Conservation (phyloP, 2,888 invertebrate genomes). For the Chromoteleia sp. region DNA sequence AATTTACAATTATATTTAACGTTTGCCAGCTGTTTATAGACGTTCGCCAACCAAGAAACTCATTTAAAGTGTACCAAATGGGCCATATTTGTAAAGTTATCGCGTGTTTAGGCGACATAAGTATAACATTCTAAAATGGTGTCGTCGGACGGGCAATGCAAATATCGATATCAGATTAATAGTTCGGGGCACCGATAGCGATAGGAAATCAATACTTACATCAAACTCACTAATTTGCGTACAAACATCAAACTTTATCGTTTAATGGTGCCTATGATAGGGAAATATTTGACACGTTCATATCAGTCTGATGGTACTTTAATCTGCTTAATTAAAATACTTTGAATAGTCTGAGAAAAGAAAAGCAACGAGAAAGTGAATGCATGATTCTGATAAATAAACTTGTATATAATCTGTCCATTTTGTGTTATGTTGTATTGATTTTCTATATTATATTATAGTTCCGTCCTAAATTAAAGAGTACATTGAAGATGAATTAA, state of each 20-base stretch:
- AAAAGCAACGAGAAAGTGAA: not conserved
- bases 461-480: not conserved
- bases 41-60: constrained; percentile 27
- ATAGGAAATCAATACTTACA: constrained; percentile 50
- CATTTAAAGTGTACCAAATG: constrained; percentile 22
- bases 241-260: constrained; percentile 46
- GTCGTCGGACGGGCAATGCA: constrained; percentile 3
- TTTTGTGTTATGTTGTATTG: not conserved
- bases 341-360: not conserved
- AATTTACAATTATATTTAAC: constrained; percentile 30
- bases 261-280: constrained; percentile 36
- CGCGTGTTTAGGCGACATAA: constrained; percentile 18
- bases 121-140: constrained; percentile 32
- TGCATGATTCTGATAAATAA: not conserved
- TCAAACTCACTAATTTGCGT: constrained; percentile 32
- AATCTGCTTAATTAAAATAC: constrained; percentile 8
- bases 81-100: constrained; percentile 31
- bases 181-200: constrained; percentile 27
- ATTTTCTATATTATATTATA: not conserved
- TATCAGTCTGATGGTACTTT: not conserved
- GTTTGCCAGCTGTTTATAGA: constrained; percentile 39
- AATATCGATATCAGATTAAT: constrained; percentile 54
- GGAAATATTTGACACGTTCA: constrained; percentile 40
- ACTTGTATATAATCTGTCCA: not conserved
- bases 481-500: not conserved